These are phyloP conservation scores for Meda fulgida DNA, from an alignment of 2,797 vertebrate genomes.

Conservation along the genomic window DNA sequence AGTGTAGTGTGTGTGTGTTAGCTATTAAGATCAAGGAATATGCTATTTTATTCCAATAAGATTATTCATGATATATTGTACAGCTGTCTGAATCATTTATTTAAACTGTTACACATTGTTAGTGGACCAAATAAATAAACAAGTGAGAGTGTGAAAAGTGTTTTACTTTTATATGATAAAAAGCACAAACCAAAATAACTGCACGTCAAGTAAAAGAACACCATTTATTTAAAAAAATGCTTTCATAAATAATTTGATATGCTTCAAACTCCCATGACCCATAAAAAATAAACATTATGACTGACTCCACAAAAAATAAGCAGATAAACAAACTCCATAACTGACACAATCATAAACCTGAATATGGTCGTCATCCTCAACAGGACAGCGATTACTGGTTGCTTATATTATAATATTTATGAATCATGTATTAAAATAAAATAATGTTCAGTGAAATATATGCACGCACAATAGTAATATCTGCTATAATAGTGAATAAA, in stretches of 20 bases:
- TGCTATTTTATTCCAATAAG: background rate
- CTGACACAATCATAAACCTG: conserved; percentile 45
- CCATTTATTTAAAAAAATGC: conserved; percentile 63
- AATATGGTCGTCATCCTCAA: conserved; percentile 21
- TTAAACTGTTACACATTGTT: background rate
- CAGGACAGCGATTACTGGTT: conserved; percentile 20
- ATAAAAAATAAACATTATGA: conserved; percentile 39
- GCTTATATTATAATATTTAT: conserved; percentile 21
- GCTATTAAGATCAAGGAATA: background rate
- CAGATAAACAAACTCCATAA: conserved; percentile 37
- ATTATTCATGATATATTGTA: background rate
- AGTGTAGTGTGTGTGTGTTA: background rate
- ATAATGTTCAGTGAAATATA: conserved; percentile 4
- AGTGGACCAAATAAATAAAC: background rate
- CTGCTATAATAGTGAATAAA: conserved; percentile 39
- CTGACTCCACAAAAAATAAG: conserved; percentile 50
- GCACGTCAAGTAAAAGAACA: conserved; percentile 34
- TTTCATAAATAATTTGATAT: conserved; percentile 60
- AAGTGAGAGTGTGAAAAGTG: background rate
- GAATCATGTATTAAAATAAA: conserved; percentile 41
- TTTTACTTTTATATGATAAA: background rate
- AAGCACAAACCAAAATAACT: conserved; percentile 33
- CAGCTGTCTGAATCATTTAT: background rate
- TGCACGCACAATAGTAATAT: conserved; percentile 21
- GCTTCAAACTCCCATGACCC: conserved; percentile 30